Conservation (phyloP, 2,797 vertebrate species). For the Melanogrammus aeglefinus region DNA sequence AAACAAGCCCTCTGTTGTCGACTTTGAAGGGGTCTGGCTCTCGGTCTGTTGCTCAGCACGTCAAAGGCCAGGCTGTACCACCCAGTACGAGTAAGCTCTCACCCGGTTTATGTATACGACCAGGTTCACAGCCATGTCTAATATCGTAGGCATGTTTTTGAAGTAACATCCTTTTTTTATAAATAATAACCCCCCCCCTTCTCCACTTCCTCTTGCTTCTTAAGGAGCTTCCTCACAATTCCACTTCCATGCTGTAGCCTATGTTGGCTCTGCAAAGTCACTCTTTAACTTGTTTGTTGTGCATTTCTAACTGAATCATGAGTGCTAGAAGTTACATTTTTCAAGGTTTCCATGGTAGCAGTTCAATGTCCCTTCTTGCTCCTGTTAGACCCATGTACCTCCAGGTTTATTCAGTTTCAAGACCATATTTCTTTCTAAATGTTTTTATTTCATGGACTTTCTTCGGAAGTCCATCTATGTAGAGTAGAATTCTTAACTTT, state of each 20-base stretch:
- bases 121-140: slow-evolving; percentile 44
- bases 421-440: background rate
- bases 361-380: background rate
- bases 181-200: background rate
- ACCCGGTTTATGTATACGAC: slow-evolving; percentile 32
- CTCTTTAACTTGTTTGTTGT: background rate
- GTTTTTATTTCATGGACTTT: background rate
- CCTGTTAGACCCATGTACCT: background rate
- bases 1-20: slow-evolving; percentile 8
- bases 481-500: background rate
- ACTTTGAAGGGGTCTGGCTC: slow-evolving; percentile 39
- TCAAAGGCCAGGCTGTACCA: slow-evolving; percentile 62
- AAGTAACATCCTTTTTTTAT: background rate
- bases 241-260: background rate
- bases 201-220: background rate
- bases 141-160: slow-evolving; percentile 13
- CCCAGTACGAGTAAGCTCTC: slow-evolving; percentile 46
- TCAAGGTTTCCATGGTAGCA: background rate
- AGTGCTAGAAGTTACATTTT: background rate
- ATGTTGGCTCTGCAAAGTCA: background rate
- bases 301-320: background rate
- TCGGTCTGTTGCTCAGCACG: slow-evolving; percentile 54
- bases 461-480: background rate
- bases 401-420: background rate
- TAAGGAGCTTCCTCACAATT: background rate